phyloP scores from a whole-genome alignment of 2,888 invertebrate genomes.

The Drosophila niveifrons region DNA sequence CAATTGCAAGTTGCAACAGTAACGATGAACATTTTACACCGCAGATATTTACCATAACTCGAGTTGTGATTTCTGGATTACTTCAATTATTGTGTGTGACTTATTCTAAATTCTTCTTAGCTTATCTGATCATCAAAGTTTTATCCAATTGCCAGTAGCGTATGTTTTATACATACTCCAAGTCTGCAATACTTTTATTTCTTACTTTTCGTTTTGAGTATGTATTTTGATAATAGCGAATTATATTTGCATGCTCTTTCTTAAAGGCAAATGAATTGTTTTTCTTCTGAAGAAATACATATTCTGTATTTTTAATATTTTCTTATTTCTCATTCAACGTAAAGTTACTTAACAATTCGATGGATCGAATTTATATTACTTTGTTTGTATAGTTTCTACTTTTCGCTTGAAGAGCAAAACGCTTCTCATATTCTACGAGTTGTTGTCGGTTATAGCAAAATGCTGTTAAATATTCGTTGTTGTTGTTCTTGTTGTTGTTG shows the following conservation, averaged over 20 bases:
- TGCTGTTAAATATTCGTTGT: slow-evolving; percentile 27
- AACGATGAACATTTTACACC: not conserved
- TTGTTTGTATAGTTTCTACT: not conserved
- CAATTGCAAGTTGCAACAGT: not conserved
- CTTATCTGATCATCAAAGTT: not conserved
- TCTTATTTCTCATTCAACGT: no score
- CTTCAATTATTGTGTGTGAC: no score
- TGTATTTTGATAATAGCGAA: not conserved
- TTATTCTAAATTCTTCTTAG: no score
- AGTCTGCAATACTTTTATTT: no score
- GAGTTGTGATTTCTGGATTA: no score
- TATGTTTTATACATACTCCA: no score
- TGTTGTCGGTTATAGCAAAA: not conserved
- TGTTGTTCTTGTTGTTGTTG: slow-evolving; percentile 13
- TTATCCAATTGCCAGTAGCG: not conserved
- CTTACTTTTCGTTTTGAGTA: no score
- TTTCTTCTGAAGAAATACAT: no score
- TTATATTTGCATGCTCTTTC: not conserved
- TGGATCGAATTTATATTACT: not conserved
- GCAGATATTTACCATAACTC: no score
- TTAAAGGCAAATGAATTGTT: no score
- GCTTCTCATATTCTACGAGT: not conserved
- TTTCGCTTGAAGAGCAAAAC: not conserved
- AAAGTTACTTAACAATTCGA: not conserved
- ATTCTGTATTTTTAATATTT: no score